Evolutionary conservation across 2,888 invertebrate genomes (phyloP), one percentile per base, ranked within the genome.

Genomic region (Electrophaes corylata): DNA sequence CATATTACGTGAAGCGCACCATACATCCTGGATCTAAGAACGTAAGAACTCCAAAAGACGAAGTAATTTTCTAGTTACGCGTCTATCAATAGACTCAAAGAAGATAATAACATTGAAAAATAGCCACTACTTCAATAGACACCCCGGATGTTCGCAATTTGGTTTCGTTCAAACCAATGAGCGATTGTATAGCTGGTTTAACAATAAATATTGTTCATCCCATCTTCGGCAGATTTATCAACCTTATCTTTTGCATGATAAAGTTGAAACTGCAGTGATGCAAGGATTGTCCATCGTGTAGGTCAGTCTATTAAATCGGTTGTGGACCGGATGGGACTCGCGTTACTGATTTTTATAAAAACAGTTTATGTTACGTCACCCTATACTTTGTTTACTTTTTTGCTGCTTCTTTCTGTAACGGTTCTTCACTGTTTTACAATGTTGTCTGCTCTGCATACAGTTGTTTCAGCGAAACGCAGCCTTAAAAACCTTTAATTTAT

Each of bases 111-210:
- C 70, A 75, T 75, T 78, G 72, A 75, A 73, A 72, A 81, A 78
- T 82, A 69, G 78, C 76, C 80, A 75, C 78, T 65, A 73, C 76
- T 67, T 81, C 73, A 85, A 90, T 88, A 86, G 86, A 76, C 76
- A 87, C 89, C 87, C 91, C 91, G 91, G 91, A 91, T 89, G 91
- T 89, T 75, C 84, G 86, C 91, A 88, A 91, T 91, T 88, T 88
- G 71, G 85, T 84, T 88, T 83, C 77, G 85, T 88, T 80, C 91
- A 78, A 83, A 72, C 83, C 91, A 90, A 81, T 90, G 89, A 88
- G 81, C 84, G 76, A 75, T 71, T 78, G 78, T 82, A 84, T 86
- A 84, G 86, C 78, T 78, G 85, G 85, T 78, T 88, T 89, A 84
- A 88, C 88, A 88, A 89, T 88, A 81, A 86, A 89, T 84, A 89